phyloP scores from a whole-genome alignment of 2,113 vertebrate genomes.

The Bufo bufo region DNA sequence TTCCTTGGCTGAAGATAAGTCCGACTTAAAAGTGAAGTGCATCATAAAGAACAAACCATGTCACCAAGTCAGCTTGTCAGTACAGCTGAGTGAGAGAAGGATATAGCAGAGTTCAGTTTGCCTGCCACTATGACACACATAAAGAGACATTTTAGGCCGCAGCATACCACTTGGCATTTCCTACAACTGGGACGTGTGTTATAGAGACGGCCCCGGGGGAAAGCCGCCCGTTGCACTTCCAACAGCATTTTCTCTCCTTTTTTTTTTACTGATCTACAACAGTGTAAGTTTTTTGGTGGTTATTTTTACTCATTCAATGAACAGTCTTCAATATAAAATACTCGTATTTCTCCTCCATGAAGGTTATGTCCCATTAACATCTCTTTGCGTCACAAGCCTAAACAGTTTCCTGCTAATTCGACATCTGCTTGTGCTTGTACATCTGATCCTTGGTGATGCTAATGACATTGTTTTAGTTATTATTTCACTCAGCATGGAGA shows the following conservation, averaged over 20 bases:
- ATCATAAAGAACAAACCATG: no score
- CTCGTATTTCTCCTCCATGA: slow-evolving; percentile 30
- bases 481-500: slow-evolving; percentile 49
- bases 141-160: no score
- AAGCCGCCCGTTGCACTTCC: neutral
- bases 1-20: no score
- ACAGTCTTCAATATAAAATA: slow-evolving; percentile 19
- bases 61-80: no score
- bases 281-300: neutral
- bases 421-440: slow-evolving; percentile 43
- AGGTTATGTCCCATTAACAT: slow-evolving; percentile 51
- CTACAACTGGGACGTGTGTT: no score
- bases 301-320: slow-evolving; percentile 16
- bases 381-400: slow-evolving; percentile 50
- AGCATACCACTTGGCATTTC: no score
- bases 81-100: no score
- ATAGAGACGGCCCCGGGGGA: no score
- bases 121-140: no score
- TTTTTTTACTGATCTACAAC: neutral
- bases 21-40: no score
- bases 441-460: slow-evolving; percentile 43
- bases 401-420: slow-evolving; percentile 37
- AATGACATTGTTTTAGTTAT: slow-evolving; percentile 50
- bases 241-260: neutral
- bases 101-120: no score